Base-by-base conservation (phyloP, 2,113 vertebrate genomes). In the Gasterosteus aculeatus region DNA sequence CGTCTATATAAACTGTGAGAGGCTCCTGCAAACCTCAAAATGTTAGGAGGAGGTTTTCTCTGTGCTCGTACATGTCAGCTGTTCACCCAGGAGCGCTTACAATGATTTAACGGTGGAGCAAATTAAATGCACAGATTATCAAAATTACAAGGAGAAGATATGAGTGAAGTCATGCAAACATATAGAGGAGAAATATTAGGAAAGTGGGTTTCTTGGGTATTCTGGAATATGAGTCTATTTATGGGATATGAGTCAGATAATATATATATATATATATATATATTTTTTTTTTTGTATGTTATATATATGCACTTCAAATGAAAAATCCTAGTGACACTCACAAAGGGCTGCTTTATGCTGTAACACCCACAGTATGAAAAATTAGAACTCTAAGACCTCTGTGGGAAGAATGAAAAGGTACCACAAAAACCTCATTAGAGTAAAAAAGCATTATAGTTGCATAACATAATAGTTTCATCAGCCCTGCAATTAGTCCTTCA, bases 401-500 rank as follows among this genome's bases (percentile, higher is more conserved):
- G 22, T 42, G 18, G 39, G 44, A 77, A 73, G 26, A 76, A 83
- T 29, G 26, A 73, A 44, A 70, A 69, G 19, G 35, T n/a, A 42
- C 63, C 33, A 65, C 29, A 31, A 10, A 64, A 54, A 31, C 22
- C 22, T 83, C n/a, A 79, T 70, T 73, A 51, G 56, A 11, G 3
- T 3, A 54, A 47, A 51, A 39, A 73, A 68, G 72, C 7, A 26
- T 26, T 26, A 26, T 26, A 26, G 22, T 26, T 26, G 22, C 22
- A 26, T 26, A 26, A 26, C 22, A 26, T 26, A 26, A 26, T 26
- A 26, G 22, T 26, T 26, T 26, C 22, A 26, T 26, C 22, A 26
- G 22, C 22, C 22, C 0, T 69, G 56, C 68, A 84, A 85, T 84
- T 85, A 78, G 70, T 65, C 66, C 12, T 68, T 78, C 31, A 49